Evolutionary conservation across 2,113 vertebrate genomes (phyloP), one percentile per base, ranked within the genome.

Genomic region (Bubalus kerabau): DNA sequence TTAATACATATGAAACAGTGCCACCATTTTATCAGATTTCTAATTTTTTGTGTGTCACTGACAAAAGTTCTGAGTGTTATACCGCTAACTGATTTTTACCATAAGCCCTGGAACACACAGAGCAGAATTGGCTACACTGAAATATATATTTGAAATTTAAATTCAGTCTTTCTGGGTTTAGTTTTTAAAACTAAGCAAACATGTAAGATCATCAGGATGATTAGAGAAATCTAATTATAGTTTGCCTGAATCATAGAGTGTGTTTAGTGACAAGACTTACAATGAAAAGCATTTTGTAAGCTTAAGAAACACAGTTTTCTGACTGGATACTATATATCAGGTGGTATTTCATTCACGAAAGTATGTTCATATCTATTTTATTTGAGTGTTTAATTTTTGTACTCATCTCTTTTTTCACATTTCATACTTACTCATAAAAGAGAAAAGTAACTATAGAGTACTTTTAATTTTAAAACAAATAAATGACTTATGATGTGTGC

Each of bases 401-500:
- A 78, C 30, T 81, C n/a, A 26, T 50, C 16, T 32, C 16, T 87
- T 17, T 67, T 76, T 57, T 89, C 46, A 56, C 16, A 87, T 40
- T 28, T 93, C 59, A 82, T n/a, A 56, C 21, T 28, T n/a, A 54
- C 19, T 21, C 90, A 57, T 12, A 50, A 32, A 62, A 74, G 26
- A 56, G 4, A 91, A 91, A 89, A 81, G 71, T 40, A n/a, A 76
- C 43, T 56, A 62, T 32, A 62, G 46, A 95, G 5, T 26, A 60
- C 7, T 67, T 84, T 89, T 76, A 82, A 6, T 94, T 92, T 90
- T 59, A 57, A 97, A 96, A 92, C 9, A 98, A 94, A 90, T 56
- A 80, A 6, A 24, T 0, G 8, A 26, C 82, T 80, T 94, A 28
- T 90, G 5, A 83, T 56, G n/a, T 48, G 40, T 30, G 36, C 24